Conservation (phyloP, 2,113 vertebrate species). For the Xiphias gladius region DNA sequence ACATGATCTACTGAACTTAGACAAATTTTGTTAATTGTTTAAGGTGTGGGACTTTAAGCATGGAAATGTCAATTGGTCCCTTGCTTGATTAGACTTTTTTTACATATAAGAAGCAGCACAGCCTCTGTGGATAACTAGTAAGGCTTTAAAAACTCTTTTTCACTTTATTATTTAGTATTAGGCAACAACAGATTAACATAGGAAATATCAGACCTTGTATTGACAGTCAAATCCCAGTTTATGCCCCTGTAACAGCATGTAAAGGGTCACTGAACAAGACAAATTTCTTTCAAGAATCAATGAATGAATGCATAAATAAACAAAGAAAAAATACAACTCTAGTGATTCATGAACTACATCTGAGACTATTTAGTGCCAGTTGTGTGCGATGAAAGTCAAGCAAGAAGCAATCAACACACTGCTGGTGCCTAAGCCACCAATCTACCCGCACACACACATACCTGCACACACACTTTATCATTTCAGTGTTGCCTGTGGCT, state of each 20-base stretch:
- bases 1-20: too few relatives aligned
- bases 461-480: constrained; percentile 59
- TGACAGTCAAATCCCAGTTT: not conserved
- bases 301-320: not conserved
- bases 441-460: constrained; percentile 33
- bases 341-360: not conserved
- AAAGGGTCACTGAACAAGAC: not conserved
- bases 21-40: not conserved
- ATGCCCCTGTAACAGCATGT: not conserved
- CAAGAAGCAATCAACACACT: constrained; percentile 64
- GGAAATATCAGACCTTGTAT: not conserved
- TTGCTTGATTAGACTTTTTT: not conserved
- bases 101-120: not conserved
- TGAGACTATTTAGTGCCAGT: constrained; percentile 24
- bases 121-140: not conserved
- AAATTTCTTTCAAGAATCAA: not conserved
- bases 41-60: not conserved
- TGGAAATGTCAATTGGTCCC: not conserved
- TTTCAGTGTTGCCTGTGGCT: constrained; percentile 79
- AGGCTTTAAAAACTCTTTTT: not conserved
- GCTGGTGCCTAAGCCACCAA: constrained; percentile 63
- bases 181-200: not conserved
- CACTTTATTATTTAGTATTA: not conserved
- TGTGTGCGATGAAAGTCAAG: constrained; percentile 58
- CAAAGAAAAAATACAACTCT: not conserved